phyloP scores from a whole-genome alignment of 2,888 invertebrate genomes.

The Drosophila nigritarsus region DNA sequence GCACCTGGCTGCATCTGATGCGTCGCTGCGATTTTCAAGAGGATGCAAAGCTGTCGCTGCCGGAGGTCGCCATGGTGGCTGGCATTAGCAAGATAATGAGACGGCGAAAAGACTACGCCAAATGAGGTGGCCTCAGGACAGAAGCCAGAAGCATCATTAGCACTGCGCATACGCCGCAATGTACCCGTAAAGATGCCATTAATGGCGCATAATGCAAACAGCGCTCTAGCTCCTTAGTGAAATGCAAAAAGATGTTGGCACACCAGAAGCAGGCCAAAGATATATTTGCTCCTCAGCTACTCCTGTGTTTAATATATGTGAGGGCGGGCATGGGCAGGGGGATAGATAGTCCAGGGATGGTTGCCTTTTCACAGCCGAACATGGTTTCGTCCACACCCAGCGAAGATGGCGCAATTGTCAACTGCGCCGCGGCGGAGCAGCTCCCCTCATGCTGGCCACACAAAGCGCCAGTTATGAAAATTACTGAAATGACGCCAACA shows the following conservation, averaged over 20 bases:
- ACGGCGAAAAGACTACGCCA: slow-evolving; percentile 77
- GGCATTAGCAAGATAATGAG: slow-evolving; percentile 84
- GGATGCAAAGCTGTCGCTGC: slow-evolving; percentile 82
- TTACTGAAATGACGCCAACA: slow-evolving; percentile 77
- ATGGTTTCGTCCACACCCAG: slow-evolving; percentile 74
- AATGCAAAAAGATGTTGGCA: slow-evolving; percentile 44
- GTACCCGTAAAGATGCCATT: slow-evolving; percentile 57
- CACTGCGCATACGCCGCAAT: slow-evolving; percentile 35
- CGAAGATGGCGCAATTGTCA: slow-evolving; percentile 65
- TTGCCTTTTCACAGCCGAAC: slow-evolving; percentile 55
- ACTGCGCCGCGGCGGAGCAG: slow-evolving; percentile 42
- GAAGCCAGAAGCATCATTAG: slow-evolving; percentile 40
- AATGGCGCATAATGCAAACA: slow-evolving; percentile 71
- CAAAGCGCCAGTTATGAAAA: slow-evolving; percentile 76
- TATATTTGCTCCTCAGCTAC: slow-evolving; percentile 44
- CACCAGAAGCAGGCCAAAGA: slow-evolving; percentile 64
- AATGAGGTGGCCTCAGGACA: slow-evolving; percentile 38
- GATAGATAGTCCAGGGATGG: slow-evolving; percentile 11
- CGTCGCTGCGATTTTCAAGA: slow-evolving; percentile 85
- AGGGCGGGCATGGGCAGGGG: neutral
- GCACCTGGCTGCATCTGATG: slow-evolving; percentile 85
- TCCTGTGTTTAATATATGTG: slow-evolving; percentile 49
- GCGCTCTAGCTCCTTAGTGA: slow-evolving; percentile 48
- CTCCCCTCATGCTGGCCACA: slow-evolving; percentile 26
- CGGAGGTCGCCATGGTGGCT: slow-evolving; percentile 85